Percentiles rank a stretch among this genome's conserved stretches.
These are phyloP conservation scores for Rhopalosiphum nymphaeae DNA, from an alignment of 2,888 invertebrate species.

Conservation along the genomic window DNA sequence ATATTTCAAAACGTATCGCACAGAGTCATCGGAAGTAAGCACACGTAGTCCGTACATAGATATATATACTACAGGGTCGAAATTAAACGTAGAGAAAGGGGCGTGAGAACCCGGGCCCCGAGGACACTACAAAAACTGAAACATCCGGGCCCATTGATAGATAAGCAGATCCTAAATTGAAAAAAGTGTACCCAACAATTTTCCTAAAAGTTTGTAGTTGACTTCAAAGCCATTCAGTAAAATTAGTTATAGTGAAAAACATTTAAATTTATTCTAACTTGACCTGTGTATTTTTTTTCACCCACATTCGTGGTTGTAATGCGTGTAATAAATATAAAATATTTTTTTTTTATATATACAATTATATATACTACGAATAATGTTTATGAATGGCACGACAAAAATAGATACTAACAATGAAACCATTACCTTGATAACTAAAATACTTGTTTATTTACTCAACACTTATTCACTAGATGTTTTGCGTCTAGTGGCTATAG, in stretches of 20 bases:
- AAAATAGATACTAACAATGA: background rate
- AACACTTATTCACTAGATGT: background rate
- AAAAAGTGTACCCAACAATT: background rate
- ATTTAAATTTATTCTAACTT: background rate
- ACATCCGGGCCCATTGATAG: background rate
- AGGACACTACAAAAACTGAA: background rate
- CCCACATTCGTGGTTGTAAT: too few species aligned
- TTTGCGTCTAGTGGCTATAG: background rate
- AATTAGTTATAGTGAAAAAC: background rate
- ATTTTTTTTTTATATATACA: background rate
- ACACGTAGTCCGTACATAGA: background rate
- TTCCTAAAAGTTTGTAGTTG: background rate
- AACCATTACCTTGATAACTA: background rate
- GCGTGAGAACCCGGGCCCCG: constrained; percentile 4
- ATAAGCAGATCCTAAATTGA: background rate
- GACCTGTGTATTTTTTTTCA: background rate
- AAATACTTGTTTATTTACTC: background rate
- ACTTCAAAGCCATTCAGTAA: background rate
- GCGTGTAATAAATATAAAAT: background rate
- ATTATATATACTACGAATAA: background rate
- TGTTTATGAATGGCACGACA: background rate
- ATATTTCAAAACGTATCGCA: constrained; percentile 3
- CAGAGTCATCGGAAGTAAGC: background rate
- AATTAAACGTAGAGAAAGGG: background rate
- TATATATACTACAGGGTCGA: background rate